Base-by-base conservation (phyloP, 2,113 vertebrate species). In the Neogale vison region DNA sequence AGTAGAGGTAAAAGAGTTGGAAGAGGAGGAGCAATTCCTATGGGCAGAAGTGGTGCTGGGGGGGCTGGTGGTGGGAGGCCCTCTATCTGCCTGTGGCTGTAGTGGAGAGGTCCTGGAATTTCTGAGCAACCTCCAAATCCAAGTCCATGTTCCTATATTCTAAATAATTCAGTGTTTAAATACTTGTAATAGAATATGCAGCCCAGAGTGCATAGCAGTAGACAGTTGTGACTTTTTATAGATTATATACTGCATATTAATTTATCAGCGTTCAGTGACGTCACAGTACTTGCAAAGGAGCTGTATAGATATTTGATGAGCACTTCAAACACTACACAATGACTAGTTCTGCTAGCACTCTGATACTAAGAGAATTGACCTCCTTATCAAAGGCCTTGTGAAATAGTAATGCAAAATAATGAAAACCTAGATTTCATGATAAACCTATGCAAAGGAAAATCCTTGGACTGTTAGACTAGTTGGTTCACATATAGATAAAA, bases 1-100 rank as follows among this genome's bases (percentile, higher is more conserved):
- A 97, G 98, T 4, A 99, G 98, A 31, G 98, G 96, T 0, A 98
- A 97, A 0, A 98, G 98, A 1, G 99, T 99, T 1, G 99, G 99
- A 1, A 99, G 99, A 0, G 98, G 99, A 9, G 99, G 99, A 3
- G 98, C 97, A 3, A 67, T 15, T 59, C 45, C 98, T 0, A 98
- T 98, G 0, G 99, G 98, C 0, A 98, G 98, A 0, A 98, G 98
- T 0, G 99, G 98, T 0, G 99, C 99, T 2, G 98, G 98, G 34
- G 93, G 94, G 4, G 97, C 57, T 96, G 99, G 77, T 95, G 98
- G 7, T 98, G 14, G 97, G 90, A 2, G 96, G 39, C 90, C 42
- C 94, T 76, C n/a, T 67, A 13, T 97, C 97, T 20, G 98, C 97
- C 4, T 97, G 95, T 50, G 98, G 98, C 10, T 98, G 99, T 0